Evolutionary conservation across 2,888 invertebrate species (phyloP), one percentile per base, ranked within the genome.

Genomic region (Plagiodera versicolora): DNA sequence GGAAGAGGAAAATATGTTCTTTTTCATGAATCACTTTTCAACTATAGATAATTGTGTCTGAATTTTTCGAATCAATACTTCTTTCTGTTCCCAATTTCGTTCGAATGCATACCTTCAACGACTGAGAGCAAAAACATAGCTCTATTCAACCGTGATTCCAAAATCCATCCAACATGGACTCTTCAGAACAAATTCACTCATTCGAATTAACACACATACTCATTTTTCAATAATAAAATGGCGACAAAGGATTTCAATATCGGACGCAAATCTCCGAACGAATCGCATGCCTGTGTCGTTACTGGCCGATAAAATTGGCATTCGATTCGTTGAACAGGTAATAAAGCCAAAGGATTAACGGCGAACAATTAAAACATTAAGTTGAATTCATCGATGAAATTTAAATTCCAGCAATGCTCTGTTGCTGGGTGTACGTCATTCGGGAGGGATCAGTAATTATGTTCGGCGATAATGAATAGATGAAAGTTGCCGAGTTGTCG

Each of bases 271-370:
- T 39, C 53, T 44, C 44, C 24, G 28, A 20, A 53, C 16, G 16
- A 5, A 44, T 53, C 24, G 20, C 44, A 14, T 8, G 45, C 44
- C 20, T 3, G 20, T 39, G 24, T 20, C 39, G 18, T 44, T 45
- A 28, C 28, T 19, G 19, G 53, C 45, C 17, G 24, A 44, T 44
- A 59, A 62, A 62, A 59, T 53, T 51, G 32, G 51, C 28, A 28
- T 50, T 50, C 51, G 49, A 57, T 61, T 46, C 57, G 57, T 61
- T 51, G 48, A 61, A 55, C 61, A 61, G 61, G 57, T 61, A 61
- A 61, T 61, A 58, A 61, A 61, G 51, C 54, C 30, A 16, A 20
- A 32, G 52, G 58, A 58, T 56, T 61, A 56, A 56, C 35, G 51
- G 19, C 4, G 51, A 56, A 51, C 55, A 53, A 55, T 59, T 59